Base-by-base conservation (phyloP, 1,140 invertebrate genomes). In the Arctopsyche grandis region DNA sequence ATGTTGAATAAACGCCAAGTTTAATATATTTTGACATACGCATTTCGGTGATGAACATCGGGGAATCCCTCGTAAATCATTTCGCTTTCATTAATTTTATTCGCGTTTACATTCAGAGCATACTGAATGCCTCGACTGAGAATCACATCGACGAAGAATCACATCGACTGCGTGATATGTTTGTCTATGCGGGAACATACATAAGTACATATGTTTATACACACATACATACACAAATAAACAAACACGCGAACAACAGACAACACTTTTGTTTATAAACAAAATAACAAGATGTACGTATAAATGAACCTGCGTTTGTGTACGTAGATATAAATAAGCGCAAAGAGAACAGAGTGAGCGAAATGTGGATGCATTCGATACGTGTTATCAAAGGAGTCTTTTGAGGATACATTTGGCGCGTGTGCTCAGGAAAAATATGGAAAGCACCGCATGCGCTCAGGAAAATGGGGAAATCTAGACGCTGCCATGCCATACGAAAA, bases 1-100 rank as follows among this genome's bases (percentile, higher is more conserved):
- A 38, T 38, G 29, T 38, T 38, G 29, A 38, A 38, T 38, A 60
- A 60, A 60, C 16, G 56, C 21, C 56, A 60, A 60, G 5, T 60
- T 60, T 60, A 60, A 60, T 38, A 38, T 38, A 38, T 38, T 38
- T 38, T 38, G 29, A 38, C 29, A 7, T 38, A 7, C 29, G 29
- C 16, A 12, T 5, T 52, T 10, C 48, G 48, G 48, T 52, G 48
- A 52, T 52, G 48, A 52, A 66, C 24, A 22, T 66, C 22, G 24
- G 63, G 9, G 63, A 26, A 66, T 66, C 22, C 63, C 63, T 66
- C 63, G 63, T 66, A 66, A 66, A 66, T 66, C 63, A 66, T 66
- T 66, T 66, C 63, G 19, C 63, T 26, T 66, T 66, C 63, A 66
- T 66, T 66, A 66, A 66, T 66, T 66, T 52, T 52, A 52, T 52